These are phyloP conservation scores for Micromys minutus DNA, from an alignment of 2,113 vertebrate species.

Conservation along the genomic window DNA sequence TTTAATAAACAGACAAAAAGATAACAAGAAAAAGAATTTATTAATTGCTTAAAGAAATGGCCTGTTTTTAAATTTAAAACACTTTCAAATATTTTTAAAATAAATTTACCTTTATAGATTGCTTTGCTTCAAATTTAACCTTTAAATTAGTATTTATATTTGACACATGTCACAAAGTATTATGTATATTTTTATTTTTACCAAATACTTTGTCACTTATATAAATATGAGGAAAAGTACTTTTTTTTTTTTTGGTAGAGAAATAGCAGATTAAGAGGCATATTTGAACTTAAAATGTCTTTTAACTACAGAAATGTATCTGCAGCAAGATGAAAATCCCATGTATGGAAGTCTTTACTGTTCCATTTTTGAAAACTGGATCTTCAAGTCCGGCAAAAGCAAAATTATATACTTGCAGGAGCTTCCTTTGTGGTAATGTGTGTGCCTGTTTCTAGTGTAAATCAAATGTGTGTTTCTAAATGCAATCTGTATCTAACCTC, in stretches of 20 bases:
- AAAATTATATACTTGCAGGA: not conserved
- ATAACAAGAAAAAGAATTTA: not conserved
- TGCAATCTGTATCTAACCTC: not conserved
- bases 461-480: not conserved
- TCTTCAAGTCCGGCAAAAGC: conserved; percentile 26
- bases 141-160: not conserved
- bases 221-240: conserved; percentile 5
- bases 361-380: not conserved
- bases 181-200: not conserved
- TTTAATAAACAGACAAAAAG: not conserved
- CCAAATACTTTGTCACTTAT: not conserved
- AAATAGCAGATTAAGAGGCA: not conserved
- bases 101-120: not conserved
- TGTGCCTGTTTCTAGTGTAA: not conserved
- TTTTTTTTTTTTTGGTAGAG: too few species aligned
- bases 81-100: conserved; percentile 9
- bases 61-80: not conserved
- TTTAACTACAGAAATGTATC: conserved; percentile 9
- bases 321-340: not conserved
- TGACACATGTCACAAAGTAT: not conserved
- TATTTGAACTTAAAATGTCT: conserved; percentile 17
- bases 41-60: not conserved
- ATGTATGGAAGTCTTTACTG: not conserved
- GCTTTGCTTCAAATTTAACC: conserved; percentile 32
- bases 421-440: not conserved